These are phyloP conservation scores for Cephus pygmeus DNA, from an alignment of 2,888 invertebrate genomes.

Conservation along the genomic window DNA sequence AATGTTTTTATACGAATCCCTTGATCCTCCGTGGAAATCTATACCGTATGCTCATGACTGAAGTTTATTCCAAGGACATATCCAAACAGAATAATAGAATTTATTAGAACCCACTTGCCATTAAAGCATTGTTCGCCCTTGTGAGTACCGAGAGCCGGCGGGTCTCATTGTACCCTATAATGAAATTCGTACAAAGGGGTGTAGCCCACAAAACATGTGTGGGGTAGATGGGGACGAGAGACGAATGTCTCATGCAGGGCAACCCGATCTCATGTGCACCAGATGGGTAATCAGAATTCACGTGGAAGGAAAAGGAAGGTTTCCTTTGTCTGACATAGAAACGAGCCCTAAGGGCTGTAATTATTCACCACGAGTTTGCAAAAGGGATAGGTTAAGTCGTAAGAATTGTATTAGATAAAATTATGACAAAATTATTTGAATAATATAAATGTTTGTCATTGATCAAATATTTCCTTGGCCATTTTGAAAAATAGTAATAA, in stretches of 20 bases:
- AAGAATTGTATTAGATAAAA: neutral
- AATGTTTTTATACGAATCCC: neutral
- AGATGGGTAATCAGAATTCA: constrained; percentile 51
- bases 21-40: neutral
- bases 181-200: constrained; percentile 46
- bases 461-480: neutral
- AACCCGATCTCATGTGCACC: constrained; percentile 45
- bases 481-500: constrained; percentile 15
- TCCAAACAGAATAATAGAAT: constrained; percentile 39
- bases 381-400: neutral
- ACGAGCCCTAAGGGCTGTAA: neutral
- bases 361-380: neutral
- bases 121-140: constrained; percentile 38
- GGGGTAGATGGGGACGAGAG: constrained; percentile 8
- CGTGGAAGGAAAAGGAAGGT: constrained; percentile 7
- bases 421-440: neutral
- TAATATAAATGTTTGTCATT: neutral
- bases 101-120: constrained; percentile 50
- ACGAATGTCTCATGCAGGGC: constrained; percentile 29
- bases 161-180: constrained; percentile 42
- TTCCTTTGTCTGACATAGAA: neutral
- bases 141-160: constrained; percentile 13
- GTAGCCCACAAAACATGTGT: constrained; percentile 31
- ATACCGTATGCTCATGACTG: neutral
- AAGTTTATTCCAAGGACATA: neutral